A percentile compares a stretch with the other conserved stretches of the same genome.
phyloP scores from a whole-genome alignment of 1,140 invertebrate genomes.

The Melitaea cinxia region DNA sequence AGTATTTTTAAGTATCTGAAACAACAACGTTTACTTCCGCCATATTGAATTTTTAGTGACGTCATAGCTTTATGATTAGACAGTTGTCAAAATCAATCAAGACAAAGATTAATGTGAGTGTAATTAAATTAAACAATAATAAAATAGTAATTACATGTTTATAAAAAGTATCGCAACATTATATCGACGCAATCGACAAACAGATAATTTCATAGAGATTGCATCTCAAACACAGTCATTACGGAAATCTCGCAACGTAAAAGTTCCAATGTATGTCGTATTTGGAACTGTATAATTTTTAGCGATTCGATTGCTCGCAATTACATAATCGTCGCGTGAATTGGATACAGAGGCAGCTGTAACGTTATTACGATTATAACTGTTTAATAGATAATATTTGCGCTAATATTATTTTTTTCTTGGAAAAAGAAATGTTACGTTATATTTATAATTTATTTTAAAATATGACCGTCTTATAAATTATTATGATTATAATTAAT shows the following conservation, averaged over 20 bases:
- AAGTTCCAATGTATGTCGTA: constrained; percentile 12
- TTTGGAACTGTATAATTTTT: constrained; percentile 8
- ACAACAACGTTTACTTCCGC: too few relatives aligned
- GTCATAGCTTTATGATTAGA: neutral
- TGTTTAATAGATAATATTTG: too few relatives aligned
- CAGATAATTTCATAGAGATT: constrained; percentile 2
- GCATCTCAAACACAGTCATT: constrained; percentile 13
- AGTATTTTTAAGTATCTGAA: too few relatives aligned
- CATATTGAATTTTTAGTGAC: neutral
- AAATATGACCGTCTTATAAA: too few relatives aligned
- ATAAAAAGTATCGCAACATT: neutral
- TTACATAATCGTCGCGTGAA: constrained; percentile 18
- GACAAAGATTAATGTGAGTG: too few relatives aligned
- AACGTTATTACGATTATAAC: constrained; percentile 17
- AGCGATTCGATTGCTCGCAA: constrained; percentile 11
- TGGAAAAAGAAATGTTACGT: too few relatives aligned
- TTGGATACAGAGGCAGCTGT: constrained; percentile 2
- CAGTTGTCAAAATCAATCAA: neutral
- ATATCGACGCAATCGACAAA: constrained; percentile 22
- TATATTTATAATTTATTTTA: too few relatives aligned
- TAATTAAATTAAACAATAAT: too few relatives aligned
- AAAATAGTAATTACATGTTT: too few relatives aligned
- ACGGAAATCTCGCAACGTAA: constrained; percentile 7
- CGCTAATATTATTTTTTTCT: too few relatives aligned
- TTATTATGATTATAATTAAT: too few relatives aligned